These are phyloP conservation scores for Coturnix japonica DNA, from an alignment of 2,113 vertebrate species.

Conservation along the genomic window DNA sequence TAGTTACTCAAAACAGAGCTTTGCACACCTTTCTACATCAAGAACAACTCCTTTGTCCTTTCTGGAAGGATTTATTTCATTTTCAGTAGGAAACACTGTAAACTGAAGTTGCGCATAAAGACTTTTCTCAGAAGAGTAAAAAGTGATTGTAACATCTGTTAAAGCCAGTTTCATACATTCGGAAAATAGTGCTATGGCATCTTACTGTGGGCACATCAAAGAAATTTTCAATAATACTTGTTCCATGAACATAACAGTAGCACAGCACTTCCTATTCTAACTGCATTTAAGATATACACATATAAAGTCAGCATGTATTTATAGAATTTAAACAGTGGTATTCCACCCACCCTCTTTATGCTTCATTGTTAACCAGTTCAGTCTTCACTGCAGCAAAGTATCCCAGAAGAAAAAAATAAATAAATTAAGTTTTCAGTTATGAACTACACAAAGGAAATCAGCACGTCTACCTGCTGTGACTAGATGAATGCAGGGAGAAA, in stretches of 20 bases:
- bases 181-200: background rate
- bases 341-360: background rate
- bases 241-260: conserved; percentile 27
- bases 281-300: background rate
- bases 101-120: background rate
- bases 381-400: conserved; percentile 2
- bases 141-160: background rate
- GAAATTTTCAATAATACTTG: conserved; percentile 19
- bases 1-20: background rate
- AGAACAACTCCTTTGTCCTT: background rate
- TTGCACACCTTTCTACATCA: background rate
- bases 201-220: conserved; percentile 11
- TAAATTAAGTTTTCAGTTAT: background rate
- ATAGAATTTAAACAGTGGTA: background rate
- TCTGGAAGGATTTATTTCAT: background rate
- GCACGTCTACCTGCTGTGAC: background rate
- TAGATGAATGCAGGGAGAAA: conserved; percentile 1
- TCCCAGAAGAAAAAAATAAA: background rate
- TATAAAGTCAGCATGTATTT: background rate
- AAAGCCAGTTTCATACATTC: background rate
- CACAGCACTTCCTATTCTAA: background rate
- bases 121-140: background rate
- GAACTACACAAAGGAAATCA: conserved; percentile 31
- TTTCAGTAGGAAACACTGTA: background rate
- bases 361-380: background rate